phyloP scores from a whole-genome alignment of 2,888 invertebrate species.

The Hypomecis atomaria region DNA sequence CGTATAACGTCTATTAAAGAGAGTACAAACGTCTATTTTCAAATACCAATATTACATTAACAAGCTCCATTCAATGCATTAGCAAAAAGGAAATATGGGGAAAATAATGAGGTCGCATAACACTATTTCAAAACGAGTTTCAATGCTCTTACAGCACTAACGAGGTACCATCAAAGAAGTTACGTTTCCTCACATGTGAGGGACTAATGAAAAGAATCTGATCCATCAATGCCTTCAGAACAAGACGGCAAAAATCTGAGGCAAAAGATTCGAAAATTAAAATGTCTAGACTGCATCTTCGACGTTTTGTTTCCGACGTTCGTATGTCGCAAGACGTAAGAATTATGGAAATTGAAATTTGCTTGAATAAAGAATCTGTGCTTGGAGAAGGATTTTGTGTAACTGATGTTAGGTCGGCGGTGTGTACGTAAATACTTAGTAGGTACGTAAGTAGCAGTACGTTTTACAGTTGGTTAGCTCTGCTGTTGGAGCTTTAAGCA shows the following conservation, averaged over 20 bases:
- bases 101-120: slow-evolving; percentile 55
- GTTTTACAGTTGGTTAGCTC: too few relatives aligned
- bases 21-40: background rate
- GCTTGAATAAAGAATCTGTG: slow-evolving; percentile 43
- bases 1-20: too few relatives aligned
- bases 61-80: slow-evolving; percentile 37
- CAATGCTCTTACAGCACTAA: slow-evolving; percentile 75
- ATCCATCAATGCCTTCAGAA: slow-evolving; percentile 70
- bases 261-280: slow-evolving; percentile 81
- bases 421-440: background rate
- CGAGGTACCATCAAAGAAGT: slow-evolving; percentile 76
- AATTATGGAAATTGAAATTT: slow-evolving; percentile 58
- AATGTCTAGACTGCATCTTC: slow-evolving; percentile 77
- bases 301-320: slow-evolving; percentile 65
- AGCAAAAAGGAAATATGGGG: slow-evolving; percentile 45
- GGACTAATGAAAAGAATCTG: slow-evolving; percentile 76
- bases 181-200: slow-evolving; percentile 61
- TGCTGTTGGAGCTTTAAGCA: too few relatives aligned
- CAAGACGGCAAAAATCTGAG: slow-evolving; percentile 27
- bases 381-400: slow-evolving; percentile 35
- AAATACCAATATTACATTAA: slow-evolving; percentile 34
- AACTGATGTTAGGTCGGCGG: background rate
- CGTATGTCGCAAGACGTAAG: slow-evolving; percentile 48
- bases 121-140: slow-evolving; percentile 49
- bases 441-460: too few relatives aligned